Conservation (phyloP, 2,888 invertebrate genomes). For the Xestia xanthographa region DNA sequence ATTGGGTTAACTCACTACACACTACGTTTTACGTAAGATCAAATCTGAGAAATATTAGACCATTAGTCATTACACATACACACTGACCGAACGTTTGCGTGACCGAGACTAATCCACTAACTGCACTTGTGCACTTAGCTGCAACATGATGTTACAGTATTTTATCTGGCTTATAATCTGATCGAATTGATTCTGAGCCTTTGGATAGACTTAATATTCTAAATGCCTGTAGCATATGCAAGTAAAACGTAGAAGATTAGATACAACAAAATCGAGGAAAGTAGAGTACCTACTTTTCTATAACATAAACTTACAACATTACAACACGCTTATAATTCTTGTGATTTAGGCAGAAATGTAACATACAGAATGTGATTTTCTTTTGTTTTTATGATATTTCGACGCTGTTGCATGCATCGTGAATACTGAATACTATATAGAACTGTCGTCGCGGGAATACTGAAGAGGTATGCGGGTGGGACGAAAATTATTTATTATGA, state of each 20-base stretch:
- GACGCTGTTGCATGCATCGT: too few relatives aligned
- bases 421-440: too few relatives aligned
- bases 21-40: conserved; percentile 38
- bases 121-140: conserved; percentile 12
- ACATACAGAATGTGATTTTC: too few relatives aligned
- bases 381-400: too few relatives aligned
- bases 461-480: too few relatives aligned
- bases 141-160: background rate
- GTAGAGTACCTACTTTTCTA: background rate
- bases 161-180: conserved; percentile 25
- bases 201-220: background rate
- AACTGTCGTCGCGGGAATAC: too few relatives aligned
- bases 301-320: background rate
- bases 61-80: too few relatives aligned
- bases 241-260: background rate
- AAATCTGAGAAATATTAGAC: conserved; percentile 28
- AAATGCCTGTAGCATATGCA: too few relatives aligned
- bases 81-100: conserved; percentile 37
- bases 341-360: background rate
- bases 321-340: background rate
- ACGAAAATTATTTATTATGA: too few relatives aligned
- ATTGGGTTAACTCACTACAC: conserved; percentile 16
- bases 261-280: background rate
- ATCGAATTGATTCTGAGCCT: background rate
- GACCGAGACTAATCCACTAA: conserved; percentile 49